Base-by-base conservation (phyloP, 2,113 vertebrate species). In the Zingel zingel region DNA sequence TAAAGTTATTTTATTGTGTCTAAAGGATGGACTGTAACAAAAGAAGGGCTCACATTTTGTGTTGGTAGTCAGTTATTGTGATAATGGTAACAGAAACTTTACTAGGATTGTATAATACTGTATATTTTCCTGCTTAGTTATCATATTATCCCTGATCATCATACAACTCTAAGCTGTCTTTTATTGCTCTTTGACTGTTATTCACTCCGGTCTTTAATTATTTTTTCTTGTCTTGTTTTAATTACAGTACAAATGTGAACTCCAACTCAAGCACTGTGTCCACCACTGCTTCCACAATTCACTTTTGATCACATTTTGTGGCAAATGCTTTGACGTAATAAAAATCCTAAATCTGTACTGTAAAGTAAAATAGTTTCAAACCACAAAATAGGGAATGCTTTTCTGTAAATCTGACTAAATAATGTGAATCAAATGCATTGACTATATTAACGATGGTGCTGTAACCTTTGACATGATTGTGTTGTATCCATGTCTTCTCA, bases 261-360 rank as follows among this genome's bases (percentile, higher is more conserved):
- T 1, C 30, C 14, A 4, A 0, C 13, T 7, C 2, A 6, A 30
- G 82, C 15, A 19, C 43, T 0, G 8, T 1, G 10, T 6, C 15
- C 0, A 19, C 56, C 21, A 1, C 33, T 0, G 23, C 36, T 9
- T 58, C 43, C 6, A 19, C 51, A 2, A 0, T 0, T 12, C 1
- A 2, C 25, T 9, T 6, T 51, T 75, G 61, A 75, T 54, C 30
- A 27, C n/a, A 54, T 18, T 67, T 3, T 33, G 10, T n/a, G 6
- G 19, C 21, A 33, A 33, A 70, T 6, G 13, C 13, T 21, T 27
- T 21, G 6, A 73, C 1, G 1, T 30, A 21, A 18, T 14, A 30
- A 16, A n/a, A n/a, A 1, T 0, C 89, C 97, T 94, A 0, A 96
- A 36, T 51, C 4, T 62, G 19, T 7, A n/a, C 27, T 51, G 45